A percentile compares a stretch with the other conserved stretches of the same genome.
Conservation (phyloP, 2,888 invertebrate species). For the Mythimna albipuncta region DNA sequence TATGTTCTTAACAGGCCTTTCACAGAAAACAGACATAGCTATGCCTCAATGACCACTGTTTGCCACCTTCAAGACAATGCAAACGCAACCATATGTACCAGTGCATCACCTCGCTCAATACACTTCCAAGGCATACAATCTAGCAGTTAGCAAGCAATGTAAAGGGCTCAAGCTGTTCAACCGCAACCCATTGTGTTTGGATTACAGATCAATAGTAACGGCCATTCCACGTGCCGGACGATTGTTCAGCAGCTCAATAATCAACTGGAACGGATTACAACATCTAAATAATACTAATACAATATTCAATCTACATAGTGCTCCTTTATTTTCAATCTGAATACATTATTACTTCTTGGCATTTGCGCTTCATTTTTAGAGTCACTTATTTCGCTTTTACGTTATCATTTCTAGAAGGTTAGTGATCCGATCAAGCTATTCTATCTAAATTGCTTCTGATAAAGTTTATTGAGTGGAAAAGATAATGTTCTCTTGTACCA, state of each 20-base stretch:
- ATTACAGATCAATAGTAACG: conserved; percentile 31
- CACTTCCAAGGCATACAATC: conserved; percentile 15
- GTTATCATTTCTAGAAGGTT: conserved; percentile 42
- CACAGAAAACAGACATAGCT: neutral
- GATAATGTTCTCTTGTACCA: conserved; percentile 19
- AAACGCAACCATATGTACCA: neutral
- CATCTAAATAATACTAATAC: neutral
- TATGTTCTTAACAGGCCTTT: neutral
- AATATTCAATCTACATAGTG: conserved; percentile 16
- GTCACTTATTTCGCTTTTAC: conserved; percentile 31
- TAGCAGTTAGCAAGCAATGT: conserved; percentile 10
- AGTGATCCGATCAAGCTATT: conserved; percentile 44
- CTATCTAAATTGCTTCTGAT: conserved; percentile 46
- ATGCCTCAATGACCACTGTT: neutral
- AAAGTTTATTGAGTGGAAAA: conserved; percentile 55
- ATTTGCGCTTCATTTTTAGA: conserved; percentile 37
- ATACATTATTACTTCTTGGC: conserved; percentile 27
- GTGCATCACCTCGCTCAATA: conserved; percentile 4
- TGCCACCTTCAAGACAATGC: conserved; percentile 4
- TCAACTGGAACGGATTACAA: neutral
- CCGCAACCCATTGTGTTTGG: neutral
- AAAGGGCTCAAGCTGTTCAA: conserved; percentile 9
- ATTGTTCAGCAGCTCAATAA: conserved; percentile 7
- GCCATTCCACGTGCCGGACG: neutral
- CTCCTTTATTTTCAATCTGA: conserved; percentile 21